These are phyloP conservation scores for Drosophila niveifrons DNA, from an alignment of 2,888 invertebrate species.

Conservation along the genomic window DNA sequence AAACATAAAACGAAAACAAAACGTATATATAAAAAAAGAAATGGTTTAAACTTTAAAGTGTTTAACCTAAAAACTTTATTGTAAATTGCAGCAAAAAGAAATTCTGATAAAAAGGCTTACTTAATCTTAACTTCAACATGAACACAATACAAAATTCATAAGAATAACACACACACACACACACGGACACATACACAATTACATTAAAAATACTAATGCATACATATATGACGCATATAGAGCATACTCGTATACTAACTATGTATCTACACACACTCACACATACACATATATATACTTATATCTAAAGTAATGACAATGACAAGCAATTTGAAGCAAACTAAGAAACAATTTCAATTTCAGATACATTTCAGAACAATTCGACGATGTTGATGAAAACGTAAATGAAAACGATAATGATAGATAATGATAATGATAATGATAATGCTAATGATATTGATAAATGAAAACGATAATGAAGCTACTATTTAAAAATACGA, in stretches of 20 bases:
- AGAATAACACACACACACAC: conserved; percentile 22
- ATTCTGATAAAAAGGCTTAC: conserved; percentile 59
- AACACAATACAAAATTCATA: conserved; percentile 38
- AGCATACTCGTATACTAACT: conserved; percentile 63
- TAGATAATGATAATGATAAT: conserved; percentile 21
- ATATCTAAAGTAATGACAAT: conserved; percentile 67
- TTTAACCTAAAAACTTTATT: conserved; percentile 46
- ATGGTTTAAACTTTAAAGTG: conserved; percentile 39
- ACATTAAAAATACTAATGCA: conserved; percentile 33
- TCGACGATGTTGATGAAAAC: conserved; percentile 16
- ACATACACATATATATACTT: conserved; percentile 18
- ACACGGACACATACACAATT: conserved; percentile 27
- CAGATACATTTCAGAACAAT: conserved; percentile 59
- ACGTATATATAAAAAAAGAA: conserved; percentile 2
- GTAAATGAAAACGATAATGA: conserved; percentile 11
- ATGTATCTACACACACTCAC: conserved; percentile 26
- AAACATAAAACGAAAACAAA: conserved; percentile 16
- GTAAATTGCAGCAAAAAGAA: conserved; percentile 64
- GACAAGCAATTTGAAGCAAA: conserved; percentile 77
- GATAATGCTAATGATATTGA: conserved; percentile 11
- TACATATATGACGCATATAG: conserved; percentile 47
- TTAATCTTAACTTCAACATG: conserved; percentile 65
- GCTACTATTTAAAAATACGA: conserved; percentile 45
- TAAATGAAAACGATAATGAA: conserved; percentile 39
- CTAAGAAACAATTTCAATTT: conserved; percentile 65